Conservation (phyloP, 2,888 invertebrate genomes). For the Stenoptilia bipunctidactyla region DNA sequence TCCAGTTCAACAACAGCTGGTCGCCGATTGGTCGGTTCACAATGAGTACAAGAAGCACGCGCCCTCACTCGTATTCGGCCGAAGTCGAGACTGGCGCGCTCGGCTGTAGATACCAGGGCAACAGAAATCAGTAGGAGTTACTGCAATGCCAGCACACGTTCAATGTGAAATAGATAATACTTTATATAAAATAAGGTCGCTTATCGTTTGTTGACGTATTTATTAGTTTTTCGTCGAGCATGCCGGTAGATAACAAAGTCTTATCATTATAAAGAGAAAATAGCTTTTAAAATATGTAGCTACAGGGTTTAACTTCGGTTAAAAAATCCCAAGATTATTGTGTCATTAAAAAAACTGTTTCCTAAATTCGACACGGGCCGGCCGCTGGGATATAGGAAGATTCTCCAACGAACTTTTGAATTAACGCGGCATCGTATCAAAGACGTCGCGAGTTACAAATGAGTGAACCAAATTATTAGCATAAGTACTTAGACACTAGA, state of each 20-base stretch:
- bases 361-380: conserved; percentile 50
- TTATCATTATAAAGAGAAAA: conserved; percentile 21
- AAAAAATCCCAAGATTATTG: conserved; percentile 16
- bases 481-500: too few relatives aligned
- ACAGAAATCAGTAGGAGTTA: conserved; percentile 63
- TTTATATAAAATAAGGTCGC: conserved; percentile 11
- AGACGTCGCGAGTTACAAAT: too few relatives aligned
- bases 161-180: conserved; percentile 23
- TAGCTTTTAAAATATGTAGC: conserved; percentile 20
- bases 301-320: conserved; percentile 18
- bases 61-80: conserved; percentile 51
- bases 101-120: conserved; percentile 62
- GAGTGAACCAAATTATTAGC: too few relatives aligned
- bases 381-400: conserved; percentile 31
- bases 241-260: conserved; percentile 48
- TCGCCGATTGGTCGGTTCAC: conserved; percentile 48
- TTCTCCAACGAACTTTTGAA: too few relatives aligned
- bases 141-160: neutral
- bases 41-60: conserved; percentile 61
- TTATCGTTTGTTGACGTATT: conserved; percentile 16
- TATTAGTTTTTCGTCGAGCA: conserved; percentile 36
- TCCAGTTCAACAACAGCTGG: conserved; percentile 20
- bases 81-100: conserved; percentile 69
- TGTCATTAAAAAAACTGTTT: conserved; percentile 46
- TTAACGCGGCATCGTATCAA: too few relatives aligned